Evolutionary conservation across 2,797 vertebrate genomes (phyloP).

Genomic region (Intellagama lesueurii): DNA sequence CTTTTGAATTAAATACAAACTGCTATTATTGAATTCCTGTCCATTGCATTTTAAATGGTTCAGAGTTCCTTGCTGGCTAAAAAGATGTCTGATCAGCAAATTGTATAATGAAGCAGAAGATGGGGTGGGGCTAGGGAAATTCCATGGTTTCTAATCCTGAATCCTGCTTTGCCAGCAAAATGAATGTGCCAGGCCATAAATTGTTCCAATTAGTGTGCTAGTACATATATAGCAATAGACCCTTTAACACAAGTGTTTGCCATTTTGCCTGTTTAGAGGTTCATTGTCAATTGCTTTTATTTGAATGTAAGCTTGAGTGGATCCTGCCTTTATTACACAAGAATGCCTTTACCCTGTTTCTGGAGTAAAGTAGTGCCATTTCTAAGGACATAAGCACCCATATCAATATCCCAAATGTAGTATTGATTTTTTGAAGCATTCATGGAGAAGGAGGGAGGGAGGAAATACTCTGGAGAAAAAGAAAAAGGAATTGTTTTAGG

Average conservation of each 20-base stretch:
- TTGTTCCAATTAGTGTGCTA: background rate
- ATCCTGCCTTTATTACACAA: conserved; percentile 3
- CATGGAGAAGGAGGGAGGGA: background rate
- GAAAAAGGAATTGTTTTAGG: conserved; percentile 4
- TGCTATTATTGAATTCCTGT: conserved; percentile 34
- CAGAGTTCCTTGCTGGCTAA: conserved; percentile 34
- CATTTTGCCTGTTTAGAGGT: conserved; percentile 26
- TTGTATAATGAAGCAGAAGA: conserved; percentile 6
- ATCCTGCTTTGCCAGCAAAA: background rate
- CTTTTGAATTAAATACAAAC: conserved; percentile 7
- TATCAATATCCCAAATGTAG: background rate
- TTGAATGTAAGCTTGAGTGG: background rate
- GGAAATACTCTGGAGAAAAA: background rate
- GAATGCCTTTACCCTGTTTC: background rate
- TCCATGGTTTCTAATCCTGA: background rate
- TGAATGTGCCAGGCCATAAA: background rate
- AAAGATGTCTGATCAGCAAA: conserved; percentile 16
- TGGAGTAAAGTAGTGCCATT: background rate
- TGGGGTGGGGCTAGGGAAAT: background rate
- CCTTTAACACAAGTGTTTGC: background rate
- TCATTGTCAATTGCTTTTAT: background rate
- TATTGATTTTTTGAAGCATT: accelerated
- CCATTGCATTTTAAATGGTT: conserved; percentile 33
- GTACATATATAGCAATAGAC: background rate
- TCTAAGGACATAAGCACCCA: background rate